Base-by-base conservation (phyloP, 2,797 vertebrate species). In the Malacoctenus gilli region DNA sequence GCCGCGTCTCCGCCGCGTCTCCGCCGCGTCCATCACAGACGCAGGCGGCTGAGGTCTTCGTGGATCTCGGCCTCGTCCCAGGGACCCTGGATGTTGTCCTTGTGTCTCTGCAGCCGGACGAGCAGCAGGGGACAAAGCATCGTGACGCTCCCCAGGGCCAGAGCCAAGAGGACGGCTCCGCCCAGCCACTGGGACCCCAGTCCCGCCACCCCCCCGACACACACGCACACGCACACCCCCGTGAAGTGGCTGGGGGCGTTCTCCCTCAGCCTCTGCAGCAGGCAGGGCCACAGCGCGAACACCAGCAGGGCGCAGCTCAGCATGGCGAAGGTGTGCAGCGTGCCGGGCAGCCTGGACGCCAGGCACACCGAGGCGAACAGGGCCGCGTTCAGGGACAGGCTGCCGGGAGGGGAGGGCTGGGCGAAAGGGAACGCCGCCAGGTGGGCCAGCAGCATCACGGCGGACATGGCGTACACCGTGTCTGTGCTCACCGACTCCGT, bases 41-140 rank as follows among this genome's bases (percentile, higher is more conserved):
- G 89, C 76, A 96, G 94, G 71, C 73, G 89, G 43, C 92, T 93
- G 20, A 99, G 89, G 74, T 99, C 97, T 75, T 99, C 97, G 3
- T 92, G 94, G 77, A 99, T 99, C 83, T 97, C 96, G 0, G 97
- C 97, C 83, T 99, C 97, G 0, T 99, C 97, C 97, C 97, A 99
- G 0, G 97, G 97, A 7, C 97, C 97, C 0, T 98, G 95, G 71
- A 99, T 99, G 79, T 98, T 99, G 88, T 99, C 95, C 78, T 99
- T 99, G 78, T 95, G 94, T 61, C 93, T 92, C 84, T 99, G 97
- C 19, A 98, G 84, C 40, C 83, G 80, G 47, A 98, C 91, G 23
- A 99, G 93, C 68, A 94, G 92, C 72, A 94, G 90, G 8, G 97
- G 97, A 68, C 95, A 98, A 49, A 96, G 84, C 36, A 95, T 88